Evolutionary conservation across 1,140 invertebrate species (phyloP), one percentile per base, ranked within the genome.

Genomic region (Uloborus diversus): DNA sequence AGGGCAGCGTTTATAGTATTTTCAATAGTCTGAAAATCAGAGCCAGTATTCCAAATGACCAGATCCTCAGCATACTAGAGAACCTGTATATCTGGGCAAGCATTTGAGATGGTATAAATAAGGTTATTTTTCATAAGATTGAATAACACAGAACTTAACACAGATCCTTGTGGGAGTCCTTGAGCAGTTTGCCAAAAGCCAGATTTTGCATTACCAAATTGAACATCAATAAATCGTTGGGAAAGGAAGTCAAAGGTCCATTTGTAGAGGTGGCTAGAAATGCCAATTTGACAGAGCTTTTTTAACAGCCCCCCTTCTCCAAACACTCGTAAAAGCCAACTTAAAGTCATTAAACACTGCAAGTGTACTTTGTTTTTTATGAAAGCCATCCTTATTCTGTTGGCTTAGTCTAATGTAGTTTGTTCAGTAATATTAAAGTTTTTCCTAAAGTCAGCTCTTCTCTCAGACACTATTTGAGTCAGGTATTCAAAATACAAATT

Each of bases 41-140:
- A 2, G 59, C 14, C 14, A 33, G 59, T 33, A 32, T 14, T 30
- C 59, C 59, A 62, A 33, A 62, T 9, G 20, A 35, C 30, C 13
- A 62, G 59, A 30, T 62, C 59, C 4, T 62, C 59, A n/a, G 30
- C 59, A 62, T 35, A 62, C 2, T 35, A n/a, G 1, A 62, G 23
- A 62, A 32, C 33, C 2, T 33, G 2, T 23, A 23, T n/a, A 1
- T 53, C 51, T 53, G 51, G 51, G 4, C n/a, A 1, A 53, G 51
- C 51, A 53, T 53, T 53, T 53, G n/a, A 20, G 4, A 53, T 2
- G 51, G 9, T 20, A 23, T 4, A 14, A 1, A 53, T n/a, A 3
- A 53, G 51, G n/a, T 53, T 23, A 53, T 53, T 53, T 53, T 20
- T 4, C 9, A 53, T 53, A 1, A 53, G 7, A n/a, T 53, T 53